Evolutionary conservation across 35 echinoderm and acorn worm species (phyloP), one percentile per base, ranked within the genome.

Genomic region (Acanthaster planci): DNA sequence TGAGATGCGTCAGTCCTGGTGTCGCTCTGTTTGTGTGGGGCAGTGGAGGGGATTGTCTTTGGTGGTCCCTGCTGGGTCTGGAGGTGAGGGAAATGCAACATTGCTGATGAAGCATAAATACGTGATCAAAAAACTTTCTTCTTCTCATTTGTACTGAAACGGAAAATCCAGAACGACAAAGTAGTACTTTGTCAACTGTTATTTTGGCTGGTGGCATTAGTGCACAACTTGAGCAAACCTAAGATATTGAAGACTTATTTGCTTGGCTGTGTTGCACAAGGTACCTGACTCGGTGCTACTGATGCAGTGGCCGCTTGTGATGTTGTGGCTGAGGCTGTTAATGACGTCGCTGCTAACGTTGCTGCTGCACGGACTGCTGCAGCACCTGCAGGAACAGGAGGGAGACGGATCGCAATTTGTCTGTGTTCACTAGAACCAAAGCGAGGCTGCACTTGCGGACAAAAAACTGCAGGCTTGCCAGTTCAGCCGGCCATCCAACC

Each of bases 301-400:
- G 38, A 27, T 47, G 87, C 60, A 21, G 79, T 18, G 6, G 60
- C 18, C 12, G 78, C 37, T n/a, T 21, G 8, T 79, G 72, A 52
- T 18, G 40, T 39, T 60, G 42, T 23, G n/a, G 52, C 40, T 52
- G 34, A 29, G 1, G 53, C 31, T 51, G 39, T 80, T 5, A 77
- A 40, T 8, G 60, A 29, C 44, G 78, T 36, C n/a, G 78, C 60
- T n/a, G 78, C 57, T 39, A 64, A 17, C 7, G 52, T 84, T 16
- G 94, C 81, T 88, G 94, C 94, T 39, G 94, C 94, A 29, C 94
- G 80, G 27, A 97, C 90, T 40, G 94, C 94, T 79, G 94, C 94
- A 50, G 93, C 93, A 44, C 89, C 93, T 94, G 58, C 17, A 38
- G 38, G 16, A 55, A 2, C 82, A 77, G 3, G 39, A 90, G 34